phyloP scores from a whole-genome alignment of 2,113 vertebrate species.

The Egretta garzetta region DNA sequence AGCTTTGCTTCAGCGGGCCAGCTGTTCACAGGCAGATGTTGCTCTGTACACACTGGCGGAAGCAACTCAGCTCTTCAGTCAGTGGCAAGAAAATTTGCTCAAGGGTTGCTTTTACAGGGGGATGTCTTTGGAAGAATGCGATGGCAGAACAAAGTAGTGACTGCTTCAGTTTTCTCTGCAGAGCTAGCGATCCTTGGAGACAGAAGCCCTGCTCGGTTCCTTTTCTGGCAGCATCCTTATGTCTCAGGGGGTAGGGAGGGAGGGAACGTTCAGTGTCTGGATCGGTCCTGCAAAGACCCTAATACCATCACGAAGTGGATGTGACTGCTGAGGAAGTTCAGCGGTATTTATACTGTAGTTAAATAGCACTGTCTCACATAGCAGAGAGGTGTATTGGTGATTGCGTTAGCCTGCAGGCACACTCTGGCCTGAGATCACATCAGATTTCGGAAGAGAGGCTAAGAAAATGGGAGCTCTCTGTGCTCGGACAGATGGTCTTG shows the following conservation, averaged over 20 bases:
- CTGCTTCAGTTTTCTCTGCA: conserved; percentile 28
- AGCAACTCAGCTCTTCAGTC: background rate
- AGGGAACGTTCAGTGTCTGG: background rate
- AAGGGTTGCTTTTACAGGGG: background rate
- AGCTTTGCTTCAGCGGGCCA: conserved; percentile 8
- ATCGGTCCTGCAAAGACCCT: background rate
- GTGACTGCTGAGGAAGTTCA: background rate
- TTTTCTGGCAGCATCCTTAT: background rate
- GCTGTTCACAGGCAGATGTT: conserved; percentile 66
- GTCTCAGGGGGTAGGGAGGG: background rate
- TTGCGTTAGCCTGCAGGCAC: background rate
- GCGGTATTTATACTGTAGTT: background rate
- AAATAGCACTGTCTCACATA: background rate
- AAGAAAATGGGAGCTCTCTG: background rate
- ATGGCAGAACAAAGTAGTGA: conserved; percentile 18
- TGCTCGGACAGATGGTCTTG: background rate
- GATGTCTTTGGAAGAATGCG: background rate
- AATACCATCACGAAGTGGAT: background rate
- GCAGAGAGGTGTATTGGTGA: background rate
- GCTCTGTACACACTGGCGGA: background rate
- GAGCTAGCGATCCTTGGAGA: background rate
- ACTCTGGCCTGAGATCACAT: background rate
- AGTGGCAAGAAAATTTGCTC: conserved; percentile 2
- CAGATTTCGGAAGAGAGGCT: background rate
- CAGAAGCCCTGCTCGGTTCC: background rate